Conservation (phyloP, 2,797 vertebrate species). For the Epinephelus malabaricus region DNA sequence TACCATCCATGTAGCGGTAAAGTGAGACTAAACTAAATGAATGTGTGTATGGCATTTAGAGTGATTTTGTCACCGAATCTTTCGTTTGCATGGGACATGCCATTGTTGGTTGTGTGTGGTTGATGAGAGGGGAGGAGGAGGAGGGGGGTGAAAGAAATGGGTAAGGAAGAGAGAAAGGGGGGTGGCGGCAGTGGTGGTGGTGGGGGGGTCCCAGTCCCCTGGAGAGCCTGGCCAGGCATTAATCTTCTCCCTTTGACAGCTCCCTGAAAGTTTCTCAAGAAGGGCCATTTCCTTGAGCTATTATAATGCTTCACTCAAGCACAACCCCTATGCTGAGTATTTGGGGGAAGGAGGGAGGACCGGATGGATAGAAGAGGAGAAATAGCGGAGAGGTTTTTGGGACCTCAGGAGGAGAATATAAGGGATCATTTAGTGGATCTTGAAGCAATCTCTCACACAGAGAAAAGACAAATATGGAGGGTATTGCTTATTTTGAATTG, state of each 20-base stretch:
- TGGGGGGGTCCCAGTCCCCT: slow-evolving; percentile 76
- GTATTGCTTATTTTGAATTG: slow-evolving; percentile 11
- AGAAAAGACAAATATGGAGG: slow-evolving; percentile 28
- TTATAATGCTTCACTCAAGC: slow-evolving; percentile 89
- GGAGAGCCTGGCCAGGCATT: slow-evolving; percentile 83
- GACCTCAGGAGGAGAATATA: slow-evolving; percentile 57
- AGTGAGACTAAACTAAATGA: slow-evolving; percentile 47
- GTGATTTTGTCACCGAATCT: slow-evolving; percentile 43
- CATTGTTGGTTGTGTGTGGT: slow-evolving; percentile 65
- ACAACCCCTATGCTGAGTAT: slow-evolving; percentile 76
- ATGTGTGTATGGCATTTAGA: slow-evolving; percentile 55
- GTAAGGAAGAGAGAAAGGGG: slow-evolving; percentile 64
- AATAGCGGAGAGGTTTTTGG: slow-evolving; percentile 48
- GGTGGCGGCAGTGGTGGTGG: slow-evolving; percentile 19
- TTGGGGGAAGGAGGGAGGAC: slow-evolving; percentile 51
- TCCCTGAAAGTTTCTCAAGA: slow-evolving; percentile 87
- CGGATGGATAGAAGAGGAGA: slow-evolving; percentile 60
- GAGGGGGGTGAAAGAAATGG: slow-evolving; percentile 50
- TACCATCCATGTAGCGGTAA: slow-evolving; percentile 41
- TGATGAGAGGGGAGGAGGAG: slow-evolving; percentile 46
- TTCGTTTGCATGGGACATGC: slow-evolving; percentile 62
- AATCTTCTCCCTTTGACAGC: slow-evolving; percentile 88
- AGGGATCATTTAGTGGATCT: slow-evolving; percentile 65
- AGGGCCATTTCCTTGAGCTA: slow-evolving; percentile 87
- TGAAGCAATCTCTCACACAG: slow-evolving; percentile 53